Conservation (phyloP, 2,113 vertebrate species). For the Misgurnus anguillicaudatus region DNA sequence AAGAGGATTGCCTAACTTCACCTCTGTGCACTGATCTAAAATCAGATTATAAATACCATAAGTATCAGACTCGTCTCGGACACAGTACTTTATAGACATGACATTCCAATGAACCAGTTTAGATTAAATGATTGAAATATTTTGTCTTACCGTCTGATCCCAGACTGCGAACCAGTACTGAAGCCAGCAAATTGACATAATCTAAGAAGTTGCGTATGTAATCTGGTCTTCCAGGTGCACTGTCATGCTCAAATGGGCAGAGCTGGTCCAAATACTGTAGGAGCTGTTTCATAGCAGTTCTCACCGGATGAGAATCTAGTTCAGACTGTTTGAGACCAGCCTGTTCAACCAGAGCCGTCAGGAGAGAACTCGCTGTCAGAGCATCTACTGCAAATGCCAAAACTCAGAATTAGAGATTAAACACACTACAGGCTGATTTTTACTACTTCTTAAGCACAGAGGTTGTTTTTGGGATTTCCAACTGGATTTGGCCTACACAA, state of each 20-base stretch:
- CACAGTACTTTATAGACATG: background rate
- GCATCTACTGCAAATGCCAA: slow-evolving; percentile 63
- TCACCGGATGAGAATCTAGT: slow-evolving; percentile 81
- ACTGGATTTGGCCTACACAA: too few species aligned
- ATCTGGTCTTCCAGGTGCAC: slow-evolving; percentile 62
- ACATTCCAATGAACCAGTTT: background rate
- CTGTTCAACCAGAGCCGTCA: slow-evolving; percentile 83
- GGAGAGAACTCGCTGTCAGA: slow-evolving; percentile 68
- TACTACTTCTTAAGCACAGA: too few species aligned
- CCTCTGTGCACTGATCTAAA: slow-evolving; percentile 75
- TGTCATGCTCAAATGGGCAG: slow-evolving; percentile 66
- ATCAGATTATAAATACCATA: background rate
- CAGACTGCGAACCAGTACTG: slow-evolving; percentile 83
- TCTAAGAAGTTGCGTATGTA: slow-evolving; percentile 83
- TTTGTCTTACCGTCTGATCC: slow-evolving; percentile 74
- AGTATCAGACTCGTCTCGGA: background rate
- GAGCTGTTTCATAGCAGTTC: slow-evolving; percentile 82
- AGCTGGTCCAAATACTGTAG: slow-evolving; percentile 79
- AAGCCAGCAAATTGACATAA: slow-evolving; percentile 83
- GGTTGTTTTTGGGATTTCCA: too few species aligned
- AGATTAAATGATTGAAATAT: background rate
- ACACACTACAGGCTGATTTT: too few species aligned
- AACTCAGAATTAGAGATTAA: background rate
- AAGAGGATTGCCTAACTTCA: slow-evolving; percentile 93
- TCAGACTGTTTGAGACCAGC: slow-evolving; percentile 79